Conservation (phyloP, 2,888 invertebrate species). For the Hyalella azteca region DNA sequence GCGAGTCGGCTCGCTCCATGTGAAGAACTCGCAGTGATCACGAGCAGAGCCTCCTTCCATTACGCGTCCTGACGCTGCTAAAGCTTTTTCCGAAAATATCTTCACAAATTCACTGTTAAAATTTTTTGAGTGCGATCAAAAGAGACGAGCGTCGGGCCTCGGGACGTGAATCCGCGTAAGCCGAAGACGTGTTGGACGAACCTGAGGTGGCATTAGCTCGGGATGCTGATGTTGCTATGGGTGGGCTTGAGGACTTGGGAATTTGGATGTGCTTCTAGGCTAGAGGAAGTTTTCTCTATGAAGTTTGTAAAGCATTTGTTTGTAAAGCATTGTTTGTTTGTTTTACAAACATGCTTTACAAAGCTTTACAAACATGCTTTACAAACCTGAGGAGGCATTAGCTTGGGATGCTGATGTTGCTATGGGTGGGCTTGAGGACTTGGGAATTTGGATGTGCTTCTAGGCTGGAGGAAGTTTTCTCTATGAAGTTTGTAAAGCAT, state of each 20-base stretch:
- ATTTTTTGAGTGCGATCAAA: neutral
- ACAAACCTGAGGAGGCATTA: neutral
- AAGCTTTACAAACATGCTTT: neutral
- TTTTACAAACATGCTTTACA: no score
- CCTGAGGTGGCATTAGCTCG: neutral
- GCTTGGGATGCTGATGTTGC: neutral
- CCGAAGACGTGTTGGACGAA: constrained; percentile 23
- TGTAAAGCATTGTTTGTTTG: no score
- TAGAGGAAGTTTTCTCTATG: no score
- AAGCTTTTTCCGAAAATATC: neutral
- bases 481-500: no score
- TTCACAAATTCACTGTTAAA: neutral
- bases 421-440: no score
- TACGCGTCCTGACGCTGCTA: neutral
- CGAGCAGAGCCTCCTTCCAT: neutral
- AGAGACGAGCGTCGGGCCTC: neutral
- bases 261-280: no score
- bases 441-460: no score
- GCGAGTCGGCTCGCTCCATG: no score
- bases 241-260: no score
- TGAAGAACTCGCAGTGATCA: neutral
- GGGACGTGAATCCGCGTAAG: neutral
- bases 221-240: neutral
- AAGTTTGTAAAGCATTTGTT: no score
- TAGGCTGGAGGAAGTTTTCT: no score